Evolutionary conservation across 2,113 vertebrate genomes (phyloP).

Genomic region (Madoqua kirkii): DNA sequence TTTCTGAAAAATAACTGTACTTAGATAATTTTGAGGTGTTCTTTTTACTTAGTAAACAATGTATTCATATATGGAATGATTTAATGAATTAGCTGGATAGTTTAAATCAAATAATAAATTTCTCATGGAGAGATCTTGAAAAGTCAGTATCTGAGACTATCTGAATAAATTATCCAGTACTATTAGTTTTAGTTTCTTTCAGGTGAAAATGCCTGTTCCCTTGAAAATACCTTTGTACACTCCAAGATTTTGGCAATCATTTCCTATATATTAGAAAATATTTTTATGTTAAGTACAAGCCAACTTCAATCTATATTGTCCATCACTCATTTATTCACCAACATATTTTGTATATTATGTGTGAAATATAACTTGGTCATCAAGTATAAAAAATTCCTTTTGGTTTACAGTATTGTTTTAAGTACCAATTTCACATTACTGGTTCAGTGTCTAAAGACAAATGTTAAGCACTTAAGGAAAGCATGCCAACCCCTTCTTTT

Average conservation of each 20-base stretch:
- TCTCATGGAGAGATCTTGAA: background rate
- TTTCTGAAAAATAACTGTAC: background rate
- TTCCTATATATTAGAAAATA: background rate
- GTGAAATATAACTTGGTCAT: background rate
- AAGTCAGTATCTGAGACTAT: background rate
- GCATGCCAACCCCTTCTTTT: background rate
- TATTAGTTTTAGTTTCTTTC: background rate
- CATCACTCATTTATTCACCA: background rate
- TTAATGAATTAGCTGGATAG: background rate
- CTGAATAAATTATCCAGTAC: background rate
- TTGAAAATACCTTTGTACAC: background rate
- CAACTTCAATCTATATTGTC: background rate
- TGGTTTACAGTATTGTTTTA: background rate
- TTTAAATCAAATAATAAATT: background rate
- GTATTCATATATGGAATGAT: background rate
- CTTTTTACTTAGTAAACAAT: background rate
- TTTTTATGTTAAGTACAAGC: background rate
- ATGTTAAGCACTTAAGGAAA: conserved; percentile 13
- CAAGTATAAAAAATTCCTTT: background rate
- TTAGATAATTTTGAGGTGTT: background rate
- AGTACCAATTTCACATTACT: background rate
- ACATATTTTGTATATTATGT: background rate
- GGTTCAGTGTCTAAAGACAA: background rate
- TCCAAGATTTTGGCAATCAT: background rate
- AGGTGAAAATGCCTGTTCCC: background rate